Evolutionary conservation across 1,140 invertebrate genomes (phyloP), one percentile per base, ranked within the genome.

Genomic region (Dinoponera quadriceps): DNA sequence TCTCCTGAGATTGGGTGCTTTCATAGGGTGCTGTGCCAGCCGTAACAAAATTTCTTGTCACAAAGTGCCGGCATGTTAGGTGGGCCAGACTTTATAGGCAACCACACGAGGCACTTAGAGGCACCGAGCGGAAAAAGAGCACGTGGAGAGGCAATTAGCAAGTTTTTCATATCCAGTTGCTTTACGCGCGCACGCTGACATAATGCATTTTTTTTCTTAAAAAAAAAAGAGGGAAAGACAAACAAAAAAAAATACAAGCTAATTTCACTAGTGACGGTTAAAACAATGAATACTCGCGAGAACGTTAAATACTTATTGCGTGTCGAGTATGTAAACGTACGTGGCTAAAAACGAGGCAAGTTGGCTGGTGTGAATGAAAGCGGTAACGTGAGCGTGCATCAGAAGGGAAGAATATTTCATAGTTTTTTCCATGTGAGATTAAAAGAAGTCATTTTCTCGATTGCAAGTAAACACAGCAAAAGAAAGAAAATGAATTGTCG

Each of bases 21-120:
- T 80, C 75, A 44, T 9, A 80, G 51, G 49, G 75, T 59, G 22
- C 65, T 80, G 65, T 44, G 57, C 51, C 33, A 51, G 18, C 3
- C 14, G 33, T 69, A 80, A 80, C 75, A 69, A 71, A 80, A 80
- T 80, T 71, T 80, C 75, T 77, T 59, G 65, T 80, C 65, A 51
- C 29, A 80, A 80, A 71, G 65, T 80, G 51, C 75, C 75, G 18
- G 75, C 69, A 80, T 51, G 75, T 69, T 71, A 80, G 75, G 33
- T 29, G 75, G 51, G 22, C 14, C 62, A 48, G 72, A 75, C 73
- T 80, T 80, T 71, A 57, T 71, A 80, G 59, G 44, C 33, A 65
- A 54, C 33, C 68, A 48, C 51, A 68, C 65, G 69, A 57, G 51
- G 22, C 14, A 44, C 33, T 78, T 59, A 69, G 9, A 18, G 18